Evolutionary conservation across 2,797 vertebrate species (phyloP), one percentile per base, ranked within the genome.

Genomic region (Enteromius paludinosus): DNA sequence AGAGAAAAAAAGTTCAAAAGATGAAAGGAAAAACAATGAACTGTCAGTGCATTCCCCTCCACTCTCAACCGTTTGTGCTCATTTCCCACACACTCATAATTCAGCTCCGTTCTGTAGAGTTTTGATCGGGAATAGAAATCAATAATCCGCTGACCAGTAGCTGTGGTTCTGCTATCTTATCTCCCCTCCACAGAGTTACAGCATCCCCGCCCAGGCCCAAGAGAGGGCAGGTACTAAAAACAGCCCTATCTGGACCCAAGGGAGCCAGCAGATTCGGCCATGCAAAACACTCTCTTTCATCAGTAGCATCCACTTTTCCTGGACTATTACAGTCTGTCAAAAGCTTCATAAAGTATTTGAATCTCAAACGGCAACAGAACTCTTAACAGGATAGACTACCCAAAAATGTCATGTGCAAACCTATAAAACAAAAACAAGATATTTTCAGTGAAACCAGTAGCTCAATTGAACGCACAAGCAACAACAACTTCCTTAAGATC

Each of bases 141-240:
- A 79, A 81, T 85, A 68, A 23, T 82, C 74, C 47, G 70, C 61
- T 84, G 85, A 85, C 81, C 73, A 79, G 56, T 20, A 35, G 11
- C 30, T 70, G 61, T 43, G 70, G 20, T 73, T 69, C 8, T 45
- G 71, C n/a, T 64, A 87, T 87, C 79, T 86, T 49, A 86, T 86
- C 87, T 83, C n/a, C 85, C 43, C 76, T 75, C n/a, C 6, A 12
- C 80, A 61, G 69, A n/a, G 47, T 82, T 52, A 25, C 49, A 66
- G 35, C 85, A 59, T 86, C 87, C 77, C 76, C 77, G 82, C 83
- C 81, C 83, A 81, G 23, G 75, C 80, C 71, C 84, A 71, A 61
- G 87, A 87, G 85, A 85, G 38, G 52, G 65, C 56, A 49, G 64
- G 52, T 25, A 59, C 71, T 77, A 82, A 85, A 86, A 87, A 84